A percentile compares a stretch with the other conserved stretches of the same genome.
Evolutionary conservation across 2,888 invertebrate species (phyloP).

Genomic region (Noctua pronuba): DNA sequence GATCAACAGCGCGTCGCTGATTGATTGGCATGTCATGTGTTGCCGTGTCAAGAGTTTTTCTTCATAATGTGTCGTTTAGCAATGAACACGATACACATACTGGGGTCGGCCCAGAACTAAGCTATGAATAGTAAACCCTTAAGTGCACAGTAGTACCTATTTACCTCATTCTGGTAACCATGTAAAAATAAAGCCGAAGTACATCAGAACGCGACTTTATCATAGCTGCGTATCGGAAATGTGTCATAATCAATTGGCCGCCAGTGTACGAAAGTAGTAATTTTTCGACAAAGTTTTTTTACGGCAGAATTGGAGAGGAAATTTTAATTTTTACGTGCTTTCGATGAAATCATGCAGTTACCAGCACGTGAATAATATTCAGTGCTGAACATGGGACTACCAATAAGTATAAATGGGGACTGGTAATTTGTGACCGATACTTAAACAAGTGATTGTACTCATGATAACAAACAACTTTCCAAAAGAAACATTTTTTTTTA

Average conservation of each 20-base stretch:
- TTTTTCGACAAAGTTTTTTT: constrained; percentile 12
- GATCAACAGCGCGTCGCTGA: background rate
- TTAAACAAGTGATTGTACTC: too few species aligned
- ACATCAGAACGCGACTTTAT: background rate
- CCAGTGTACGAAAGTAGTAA: constrained; percentile 22
- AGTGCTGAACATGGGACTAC: background rate
- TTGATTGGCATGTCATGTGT: background rate
- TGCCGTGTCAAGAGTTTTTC: background rate
- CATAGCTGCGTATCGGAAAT: constrained; percentile 15
- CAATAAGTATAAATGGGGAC: too few species aligned
- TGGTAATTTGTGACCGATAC: too few species aligned
- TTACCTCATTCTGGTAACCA: background rate
- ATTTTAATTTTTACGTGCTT: constrained; percentile 22
- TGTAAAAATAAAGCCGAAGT: background rate
- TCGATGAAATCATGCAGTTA: constrained; percentile 19
- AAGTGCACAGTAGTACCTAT: background rate
- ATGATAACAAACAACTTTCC: too few species aligned
- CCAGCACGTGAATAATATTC: background rate
- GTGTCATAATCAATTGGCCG: constrained; percentile 50
- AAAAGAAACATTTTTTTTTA: too few species aligned
- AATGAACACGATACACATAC: background rate
- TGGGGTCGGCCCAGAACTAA: background rate
- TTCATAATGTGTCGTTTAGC: background rate
- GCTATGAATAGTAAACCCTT: background rate
- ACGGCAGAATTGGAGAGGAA: background rate